phyloP scores from a whole-genome alignment of 1,140 invertebrate species.

The Penaeus japonicus region DNA sequence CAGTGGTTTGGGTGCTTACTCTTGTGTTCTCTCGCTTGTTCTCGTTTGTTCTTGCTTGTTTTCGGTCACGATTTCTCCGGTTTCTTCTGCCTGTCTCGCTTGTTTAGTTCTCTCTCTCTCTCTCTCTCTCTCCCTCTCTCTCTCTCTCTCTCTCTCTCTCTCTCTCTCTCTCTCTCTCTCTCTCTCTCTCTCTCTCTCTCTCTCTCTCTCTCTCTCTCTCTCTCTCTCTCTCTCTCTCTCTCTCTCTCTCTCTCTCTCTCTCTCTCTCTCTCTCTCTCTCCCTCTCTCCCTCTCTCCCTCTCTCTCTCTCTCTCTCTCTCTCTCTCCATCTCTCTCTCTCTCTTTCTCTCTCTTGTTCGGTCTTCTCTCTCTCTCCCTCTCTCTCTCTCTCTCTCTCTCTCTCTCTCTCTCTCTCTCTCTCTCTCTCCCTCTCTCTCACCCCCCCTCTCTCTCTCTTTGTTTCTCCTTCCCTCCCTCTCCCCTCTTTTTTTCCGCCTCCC shows the following conservation, averaged over 20 bases:
- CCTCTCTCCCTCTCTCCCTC: too few species aligned
- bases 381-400: neutral
- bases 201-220: neutral
- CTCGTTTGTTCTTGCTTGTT: too few species aligned
- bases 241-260: neutral
- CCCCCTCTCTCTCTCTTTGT: neutral
- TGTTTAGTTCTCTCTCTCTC: too few species aligned
- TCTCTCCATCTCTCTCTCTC: too few species aligned
- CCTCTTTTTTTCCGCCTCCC: neutral
- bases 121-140: neutral
- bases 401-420: neutral
- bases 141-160: neutral
- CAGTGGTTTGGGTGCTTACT: too few species aligned
- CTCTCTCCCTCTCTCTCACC: neutral
- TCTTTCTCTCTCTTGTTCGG: too few species aligned
- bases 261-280: neutral
- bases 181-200: constrained; percentile 13
- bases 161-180: neutral
- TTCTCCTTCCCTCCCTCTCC: neutral
- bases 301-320: too few species aligned
- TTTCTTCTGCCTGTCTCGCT: too few species aligned
- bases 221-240: neutral
- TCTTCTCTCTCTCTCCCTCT: too few species aligned
- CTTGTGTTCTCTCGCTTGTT: too few species aligned
- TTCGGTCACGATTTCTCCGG: too few species aligned